Percentiles rank a stretch among this genome's conserved stretches.
These are phyloP conservation scores for Serranus cabrilla DNA, from an alignment of 2,797 vertebrate species.

Conservation along the genomic window DNA sequence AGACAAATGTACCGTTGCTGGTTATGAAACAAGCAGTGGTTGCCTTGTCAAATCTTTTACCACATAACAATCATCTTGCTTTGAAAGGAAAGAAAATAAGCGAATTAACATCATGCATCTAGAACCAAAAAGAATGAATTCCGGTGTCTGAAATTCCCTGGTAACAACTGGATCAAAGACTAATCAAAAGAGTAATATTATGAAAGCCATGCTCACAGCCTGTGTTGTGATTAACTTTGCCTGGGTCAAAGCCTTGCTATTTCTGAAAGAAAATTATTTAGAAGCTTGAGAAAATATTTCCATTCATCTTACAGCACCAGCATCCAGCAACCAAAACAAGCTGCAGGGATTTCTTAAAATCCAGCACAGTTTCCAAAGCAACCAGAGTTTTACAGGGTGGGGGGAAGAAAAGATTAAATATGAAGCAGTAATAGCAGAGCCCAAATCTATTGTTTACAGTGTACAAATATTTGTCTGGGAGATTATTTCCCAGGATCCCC, in stretches of 20 bases:
- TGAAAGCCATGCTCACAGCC: background rate
- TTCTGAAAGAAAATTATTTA: background rate
- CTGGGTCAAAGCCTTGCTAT: background rate
- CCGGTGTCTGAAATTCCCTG: background rate
- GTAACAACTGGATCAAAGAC: background rate
- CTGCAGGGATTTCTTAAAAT: background rate
- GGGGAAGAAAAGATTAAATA: background rate
- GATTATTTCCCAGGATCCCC: conserved; percentile 42
- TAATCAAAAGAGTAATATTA: background rate
- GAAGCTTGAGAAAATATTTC: background rate
- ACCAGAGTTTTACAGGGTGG: background rate
- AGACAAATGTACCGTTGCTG: background rate
- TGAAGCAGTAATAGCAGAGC: conserved; percentile 15
- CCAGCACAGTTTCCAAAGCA: background rate
- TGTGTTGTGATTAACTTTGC: background rate
- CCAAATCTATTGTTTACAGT: conserved; percentile 18
- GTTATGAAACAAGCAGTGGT: background rate
- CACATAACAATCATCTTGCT: background rate
- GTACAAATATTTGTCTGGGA: conserved; percentile 21
- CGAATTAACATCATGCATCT: background rate
- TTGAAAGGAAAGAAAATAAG: background rate
- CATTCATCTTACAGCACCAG: conserved; percentile 2
- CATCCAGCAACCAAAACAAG: conserved; percentile 12
- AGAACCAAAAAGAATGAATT: background rate
- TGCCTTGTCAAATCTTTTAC: background rate